Evolutionary conservation across 2,113 vertebrate genomes (phyloP).

Genomic region (Guaruba guarouba): DNA sequence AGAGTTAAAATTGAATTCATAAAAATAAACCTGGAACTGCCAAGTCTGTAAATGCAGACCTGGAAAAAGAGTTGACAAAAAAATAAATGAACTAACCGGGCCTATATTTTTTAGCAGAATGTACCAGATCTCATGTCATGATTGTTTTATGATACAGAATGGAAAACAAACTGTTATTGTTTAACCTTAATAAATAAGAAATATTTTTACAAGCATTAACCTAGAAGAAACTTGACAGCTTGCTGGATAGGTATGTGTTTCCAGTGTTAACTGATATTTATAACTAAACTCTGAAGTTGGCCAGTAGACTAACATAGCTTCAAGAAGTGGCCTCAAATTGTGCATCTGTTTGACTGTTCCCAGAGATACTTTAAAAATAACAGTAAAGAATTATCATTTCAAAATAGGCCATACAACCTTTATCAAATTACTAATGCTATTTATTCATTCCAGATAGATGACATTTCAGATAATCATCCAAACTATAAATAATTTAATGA

Average conservation of each 20-base stretch:
- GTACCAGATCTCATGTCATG: background rate
- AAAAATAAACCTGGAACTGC: background rate
- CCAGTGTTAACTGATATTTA: slow-evolving; percentile 21
- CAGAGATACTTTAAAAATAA: background rate
- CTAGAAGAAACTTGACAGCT: slow-evolving; percentile 17
- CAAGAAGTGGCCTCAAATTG: background rate
- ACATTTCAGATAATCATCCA: background rate
- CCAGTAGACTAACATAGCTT: background rate
- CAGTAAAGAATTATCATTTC: background rate
- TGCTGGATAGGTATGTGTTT: slow-evolving; percentile 46
- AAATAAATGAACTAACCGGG: background rate
- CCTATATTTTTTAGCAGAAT: background rate
- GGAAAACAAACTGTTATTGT: slow-evolving; percentile 42
- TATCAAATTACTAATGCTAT: background rate
- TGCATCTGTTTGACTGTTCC: slow-evolving; percentile 12
- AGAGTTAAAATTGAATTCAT: background rate
- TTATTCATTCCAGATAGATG: background rate
- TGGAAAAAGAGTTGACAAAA: background rate
- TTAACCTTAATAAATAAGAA: slow-evolving; percentile 50
- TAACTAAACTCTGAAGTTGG: background rate
- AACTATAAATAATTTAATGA: background rate
- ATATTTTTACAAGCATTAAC: slow-evolving; percentile 44
- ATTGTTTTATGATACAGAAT: slow-evolving; percentile 48
- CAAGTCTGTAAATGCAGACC: background rate
- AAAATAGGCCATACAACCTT: background rate